These are phyloP conservation scores for Spinibarbus caldwelli DNA, from an alignment of 2,797 vertebrate species.

Conservation along the genomic window DNA sequence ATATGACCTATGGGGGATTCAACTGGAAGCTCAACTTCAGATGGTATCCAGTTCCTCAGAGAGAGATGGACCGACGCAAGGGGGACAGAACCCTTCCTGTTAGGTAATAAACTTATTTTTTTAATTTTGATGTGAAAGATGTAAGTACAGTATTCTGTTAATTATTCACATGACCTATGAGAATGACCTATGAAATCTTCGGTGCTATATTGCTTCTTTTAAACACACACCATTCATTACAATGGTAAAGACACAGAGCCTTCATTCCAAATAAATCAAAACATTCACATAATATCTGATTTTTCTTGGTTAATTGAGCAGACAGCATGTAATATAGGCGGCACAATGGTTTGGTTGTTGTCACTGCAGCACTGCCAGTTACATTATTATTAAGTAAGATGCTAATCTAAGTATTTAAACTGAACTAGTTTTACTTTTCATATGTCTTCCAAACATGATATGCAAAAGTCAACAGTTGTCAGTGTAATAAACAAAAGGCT, in stretches of 20 bases:
- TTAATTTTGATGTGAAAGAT: too few species aligned
- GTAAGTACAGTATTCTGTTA: neutral
- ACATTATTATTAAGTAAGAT: neutral
- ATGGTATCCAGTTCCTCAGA: slow-evolving; percentile 97
- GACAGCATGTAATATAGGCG: neutral
- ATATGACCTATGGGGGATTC: slow-evolving; percentile 98
- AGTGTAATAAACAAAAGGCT: neutral
- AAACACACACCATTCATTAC: neutral
- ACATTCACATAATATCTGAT: neutral
- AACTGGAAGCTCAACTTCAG: slow-evolving; percentile 99
- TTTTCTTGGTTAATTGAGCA: neutral
- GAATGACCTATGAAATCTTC: neutral
- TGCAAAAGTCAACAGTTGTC: neutral
- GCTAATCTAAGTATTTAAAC: neutral
- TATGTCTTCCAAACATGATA: neutral
- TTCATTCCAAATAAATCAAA: neutral
- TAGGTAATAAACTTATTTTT: slow-evolving; percentile 73
- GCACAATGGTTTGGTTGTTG: neutral
- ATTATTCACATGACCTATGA: neutral
- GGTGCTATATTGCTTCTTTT: neutral
- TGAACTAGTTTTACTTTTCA: neutral
- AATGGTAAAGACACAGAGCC: neutral
- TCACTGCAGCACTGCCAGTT: neutral
- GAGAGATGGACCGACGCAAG: slow-evolving; percentile 98
- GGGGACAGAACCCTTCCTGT: slow-evolving; percentile 96